Percentiles rank a stretch among this genome's conserved stretches.
Conservation (phyloP, 1,140 invertebrate species). For the Popillia japonica region DNA sequence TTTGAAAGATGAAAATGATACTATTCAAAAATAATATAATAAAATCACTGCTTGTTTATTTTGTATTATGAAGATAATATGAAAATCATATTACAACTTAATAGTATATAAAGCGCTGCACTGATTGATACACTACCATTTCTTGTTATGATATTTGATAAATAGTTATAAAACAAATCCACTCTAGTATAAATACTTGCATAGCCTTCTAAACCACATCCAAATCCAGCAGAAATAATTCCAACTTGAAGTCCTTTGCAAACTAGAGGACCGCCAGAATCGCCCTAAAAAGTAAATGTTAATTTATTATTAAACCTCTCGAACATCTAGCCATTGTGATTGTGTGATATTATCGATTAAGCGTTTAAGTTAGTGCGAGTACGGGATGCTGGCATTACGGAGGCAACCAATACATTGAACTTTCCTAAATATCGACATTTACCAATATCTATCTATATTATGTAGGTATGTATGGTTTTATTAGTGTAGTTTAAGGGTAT, state of each 20-base stretch:
- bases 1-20: too few species aligned
- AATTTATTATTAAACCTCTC: not conserved
- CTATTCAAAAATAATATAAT: too few species aligned
- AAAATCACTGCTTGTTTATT: not conserved
- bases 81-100: not conserved
- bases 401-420: too few species aligned
- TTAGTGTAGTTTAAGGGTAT: too few species aligned
- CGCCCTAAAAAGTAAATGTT: constrained; percentile 56
- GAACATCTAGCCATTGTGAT: not conserved
- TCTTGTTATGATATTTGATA: constrained; percentile 38
- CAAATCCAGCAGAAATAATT: constrained; percentile 62
- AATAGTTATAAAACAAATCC: constrained; percentile 55
- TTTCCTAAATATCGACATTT: too few species aligned
- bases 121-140: not conserved
- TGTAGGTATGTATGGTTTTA: too few species aligned
- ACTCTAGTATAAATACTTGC: constrained; percentile 60
- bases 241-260: constrained; percentile 60
- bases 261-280: constrained; percentile 66
- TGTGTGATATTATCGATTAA: not conserved
- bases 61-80: not conserved
- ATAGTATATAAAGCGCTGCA: not conserved
- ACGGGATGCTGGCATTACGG: too few species aligned
- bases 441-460: too few species aligned
- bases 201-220: constrained; percentile 56
- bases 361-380: not conserved